Conservation (phyloP, 2,888 invertebrate genomes). For the Cinara cedri region DNA sequence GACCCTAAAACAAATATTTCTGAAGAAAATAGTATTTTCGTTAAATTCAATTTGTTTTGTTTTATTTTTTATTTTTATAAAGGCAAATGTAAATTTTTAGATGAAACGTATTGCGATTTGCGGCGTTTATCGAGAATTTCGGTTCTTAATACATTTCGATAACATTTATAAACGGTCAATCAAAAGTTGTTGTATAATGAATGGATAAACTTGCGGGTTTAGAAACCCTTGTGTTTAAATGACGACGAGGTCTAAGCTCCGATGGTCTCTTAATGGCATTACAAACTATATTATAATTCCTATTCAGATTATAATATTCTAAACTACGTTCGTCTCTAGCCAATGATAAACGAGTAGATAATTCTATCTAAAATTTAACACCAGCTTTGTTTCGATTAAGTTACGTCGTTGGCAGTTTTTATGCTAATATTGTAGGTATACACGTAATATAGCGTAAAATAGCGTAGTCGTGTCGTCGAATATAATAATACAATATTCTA, state of each 20-base stretch:
- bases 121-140: not conserved
- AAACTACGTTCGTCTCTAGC: not conserved
- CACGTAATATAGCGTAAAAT: too few relatives aligned
- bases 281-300: slow-evolving; percentile 3
- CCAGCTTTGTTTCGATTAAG: too few relatives aligned
- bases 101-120: too few relatives aligned
- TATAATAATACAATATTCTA: not conserved
- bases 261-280: not conserved
- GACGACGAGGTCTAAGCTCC: not conserved
- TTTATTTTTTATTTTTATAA: too few relatives aligned
- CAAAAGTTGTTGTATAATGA: not conserved
- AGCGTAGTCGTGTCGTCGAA: not conserved
- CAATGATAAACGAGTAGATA: not conserved
- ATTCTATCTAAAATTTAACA: not conserved
- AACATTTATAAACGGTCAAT: not conserved
- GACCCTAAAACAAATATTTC: too few relatives aligned
- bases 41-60: too few relatives aligned
- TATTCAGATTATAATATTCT: not conserved
- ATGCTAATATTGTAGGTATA: too few relatives aligned
- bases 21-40: too few relatives aligned
- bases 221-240: slow-evolving; percentile 24
- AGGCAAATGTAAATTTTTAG: not conserved
- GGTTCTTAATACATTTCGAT: not conserved
- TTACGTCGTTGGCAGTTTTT: not conserved
- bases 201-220: not conserved